Evolutionary conservation across 2,797 vertebrate genomes (phyloP).

Genomic region (Onychomys torridus): DNA sequence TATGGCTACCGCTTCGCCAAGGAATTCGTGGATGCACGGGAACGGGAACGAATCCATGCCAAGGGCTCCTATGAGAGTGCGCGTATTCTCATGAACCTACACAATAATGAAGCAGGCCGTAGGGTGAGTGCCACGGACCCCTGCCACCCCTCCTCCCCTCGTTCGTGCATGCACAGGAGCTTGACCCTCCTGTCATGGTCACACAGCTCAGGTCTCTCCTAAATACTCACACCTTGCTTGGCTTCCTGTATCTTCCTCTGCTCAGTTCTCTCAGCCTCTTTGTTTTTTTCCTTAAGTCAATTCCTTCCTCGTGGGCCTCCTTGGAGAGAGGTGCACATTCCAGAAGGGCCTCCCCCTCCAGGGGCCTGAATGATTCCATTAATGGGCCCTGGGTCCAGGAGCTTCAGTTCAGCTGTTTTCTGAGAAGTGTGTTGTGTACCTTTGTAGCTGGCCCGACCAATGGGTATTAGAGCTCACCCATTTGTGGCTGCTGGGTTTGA

Average conservation of each 20-base stretch:
- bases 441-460: background rate
- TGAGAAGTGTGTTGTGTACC: background rate
- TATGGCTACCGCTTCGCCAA: constrained; percentile 98
- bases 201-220: background rate
- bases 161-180: background rate
- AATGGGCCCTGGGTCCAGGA: background rate
- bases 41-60: constrained; percentile 95
- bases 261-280: background rate
- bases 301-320: background rate
- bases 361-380: background rate
- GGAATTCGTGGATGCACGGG: constrained; percentile 98
- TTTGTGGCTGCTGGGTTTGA: background rate
- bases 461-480: background rate
- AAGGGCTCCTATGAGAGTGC: constrained; percentile 94
- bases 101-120: constrained; percentile 98
- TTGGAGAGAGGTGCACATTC: background rate
- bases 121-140: constrained; percentile 89
- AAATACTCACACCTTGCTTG: background rate
- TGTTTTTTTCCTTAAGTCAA: background rate
- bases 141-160: background rate
- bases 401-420: background rate
- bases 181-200: background rate
- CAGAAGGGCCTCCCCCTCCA: background rate
- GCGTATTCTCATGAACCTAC: constrained; percentile 96
- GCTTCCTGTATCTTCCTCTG: background rate